Base-by-base conservation (phyloP, 2,888 invertebrate genomes). In the Cryptocheilus praepositus region DNA sequence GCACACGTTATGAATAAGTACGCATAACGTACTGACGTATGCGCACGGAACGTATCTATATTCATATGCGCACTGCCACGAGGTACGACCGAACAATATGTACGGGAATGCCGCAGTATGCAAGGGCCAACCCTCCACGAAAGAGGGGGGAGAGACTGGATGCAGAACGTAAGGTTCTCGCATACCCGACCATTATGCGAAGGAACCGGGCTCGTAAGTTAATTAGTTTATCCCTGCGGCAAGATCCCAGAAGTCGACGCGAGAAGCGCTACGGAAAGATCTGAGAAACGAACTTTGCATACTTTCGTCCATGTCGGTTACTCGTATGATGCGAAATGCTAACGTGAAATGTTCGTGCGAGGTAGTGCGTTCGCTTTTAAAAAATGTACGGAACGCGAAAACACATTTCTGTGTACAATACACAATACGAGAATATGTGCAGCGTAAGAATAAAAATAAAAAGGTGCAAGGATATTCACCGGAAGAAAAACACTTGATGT, bases 171-270 rank as follows among this genome's bases (percentile, higher is more conserved):
- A 70, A 68, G 61, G 69, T 36, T 36, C 36, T 11, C 61, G 55
- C 56, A 58, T 54, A 69, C 73, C 67, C 64, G 70, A 66, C 77
- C 69, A 79, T 79, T 80, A 79, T 74, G 74, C 72, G 70, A 75
- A 78, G 67, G 63, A 73, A 72, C 75, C 67, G 64, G 65, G 64
- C 69, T 63, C 71, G 76, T 72, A 71, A 74, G 71, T 78, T 80
- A 81, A 83, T 82, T 81, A 79, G 76, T 74, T 77, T 76, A 70
- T 74, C 60, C 70, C 71, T 59, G 46, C 55, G 55, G 59, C 61
- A 67, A 64, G 55, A 61, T 56, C 11, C 16, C n/a, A 8, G 59
- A 67, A 43, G 43, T 3, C 45, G 4, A 55, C 13, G 28, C 15
- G 43, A 45, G 61, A 28, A 36, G 36, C 36, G 36, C 36, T 7